Evolutionary conservation across 2,113 vertebrate genomes (phyloP).

Genomic region (Miniopterus natalensis): DNA sequence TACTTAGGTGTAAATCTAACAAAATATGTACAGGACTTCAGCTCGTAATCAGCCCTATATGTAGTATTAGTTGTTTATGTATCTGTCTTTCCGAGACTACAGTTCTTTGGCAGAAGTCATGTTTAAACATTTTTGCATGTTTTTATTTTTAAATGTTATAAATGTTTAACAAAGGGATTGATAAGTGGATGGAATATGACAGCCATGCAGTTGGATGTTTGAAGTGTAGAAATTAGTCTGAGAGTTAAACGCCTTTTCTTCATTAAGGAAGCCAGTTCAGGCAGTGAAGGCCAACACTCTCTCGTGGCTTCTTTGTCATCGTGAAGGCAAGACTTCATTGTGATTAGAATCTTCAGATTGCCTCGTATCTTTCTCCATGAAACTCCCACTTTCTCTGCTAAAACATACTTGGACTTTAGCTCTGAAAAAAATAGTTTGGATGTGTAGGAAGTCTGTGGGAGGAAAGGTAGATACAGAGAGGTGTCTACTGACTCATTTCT

Average conservation of each 20-base stretch:
- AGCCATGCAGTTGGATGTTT: not conserved
- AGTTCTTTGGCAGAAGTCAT: not conserved
- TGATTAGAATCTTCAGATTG: not conserved
- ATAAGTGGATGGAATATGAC: not conserved
- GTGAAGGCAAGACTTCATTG: not conserved
- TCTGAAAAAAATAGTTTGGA: not conserved
- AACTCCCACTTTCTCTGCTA: not conserved
- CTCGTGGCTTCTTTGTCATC: not conserved
- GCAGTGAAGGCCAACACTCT: not conserved
- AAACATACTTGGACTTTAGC: not conserved
- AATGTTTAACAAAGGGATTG: not conserved
- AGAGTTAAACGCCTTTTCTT: not conserved
- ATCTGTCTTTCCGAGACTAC: not conserved
- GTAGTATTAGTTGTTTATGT: not conserved
- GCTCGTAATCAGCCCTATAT: not conserved
- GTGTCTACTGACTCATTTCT: conserved; percentile 17
- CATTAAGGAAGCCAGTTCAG: not conserved
- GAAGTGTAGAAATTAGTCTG: not conserved
- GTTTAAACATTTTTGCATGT: not conserved
- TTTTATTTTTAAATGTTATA: not conserved
- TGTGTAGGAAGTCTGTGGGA: not conserved
- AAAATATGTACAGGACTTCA: not conserved
- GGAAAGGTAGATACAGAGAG: not conserved
- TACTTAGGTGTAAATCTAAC: not conserved
- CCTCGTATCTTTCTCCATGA: not conserved